Evolutionary conservation across 2,888 invertebrate species (phyloP).

Genomic region (Himalopsyche japonica): DNA sequence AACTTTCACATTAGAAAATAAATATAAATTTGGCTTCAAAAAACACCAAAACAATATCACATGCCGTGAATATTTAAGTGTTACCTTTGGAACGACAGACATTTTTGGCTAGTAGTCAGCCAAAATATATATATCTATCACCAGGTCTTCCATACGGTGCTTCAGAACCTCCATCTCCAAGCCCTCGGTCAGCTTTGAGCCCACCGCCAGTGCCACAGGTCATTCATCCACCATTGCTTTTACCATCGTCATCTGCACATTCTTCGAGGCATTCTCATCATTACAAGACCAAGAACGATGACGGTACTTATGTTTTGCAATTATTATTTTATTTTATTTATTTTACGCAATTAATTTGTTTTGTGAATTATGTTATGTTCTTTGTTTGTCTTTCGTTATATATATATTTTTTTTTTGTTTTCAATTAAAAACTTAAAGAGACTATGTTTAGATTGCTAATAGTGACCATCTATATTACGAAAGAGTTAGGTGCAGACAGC

Average conservation of each 20-base stretch:
- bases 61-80: not conserved
- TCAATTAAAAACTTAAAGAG: no score
- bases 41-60: not conserved
- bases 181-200: slow-evolving; percentile 56
- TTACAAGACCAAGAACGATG: slow-evolving; percentile 67
- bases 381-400: no score
- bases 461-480: no score
- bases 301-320: slow-evolving; percentile 53
- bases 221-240: slow-evolving; percentile 55
- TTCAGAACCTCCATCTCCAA: slow-evolving; percentile 59
- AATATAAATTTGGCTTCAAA: not conserved
- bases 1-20: not conserved
- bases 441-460: no score
- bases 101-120: not conserved
- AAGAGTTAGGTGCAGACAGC: no score
- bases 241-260: slow-evolving; percentile 45
- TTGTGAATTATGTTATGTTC: no score
- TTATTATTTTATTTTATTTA: not conserved
- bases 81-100: not conserved
- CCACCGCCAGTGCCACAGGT: slow-evolving; percentile 45
- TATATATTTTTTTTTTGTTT: no score
- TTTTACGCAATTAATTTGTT: no score
- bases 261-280: slow-evolving; percentile 60
- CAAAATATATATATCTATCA: not conserved
- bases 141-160: slow-evolving; percentile 57